A percentile compares a stretch with the other conserved stretches of the same genome.
phyloP scores from a whole-genome alignment of 2,797 vertebrate species.

The Neopelma chrysocephalum region DNA sequence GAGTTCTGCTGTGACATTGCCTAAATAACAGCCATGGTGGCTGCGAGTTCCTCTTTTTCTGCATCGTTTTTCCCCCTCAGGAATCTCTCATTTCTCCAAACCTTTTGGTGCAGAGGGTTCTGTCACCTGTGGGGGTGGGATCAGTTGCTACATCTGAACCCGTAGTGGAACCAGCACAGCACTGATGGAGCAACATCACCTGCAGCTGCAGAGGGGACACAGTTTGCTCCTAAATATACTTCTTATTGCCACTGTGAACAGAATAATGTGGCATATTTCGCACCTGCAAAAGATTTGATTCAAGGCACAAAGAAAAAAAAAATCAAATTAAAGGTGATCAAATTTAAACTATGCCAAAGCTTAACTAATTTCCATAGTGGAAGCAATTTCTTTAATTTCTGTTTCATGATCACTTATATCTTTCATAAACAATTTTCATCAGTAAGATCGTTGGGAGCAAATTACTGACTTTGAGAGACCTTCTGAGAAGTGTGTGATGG shows the following conservation, averaged over 20 bases:
- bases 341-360: neutral
- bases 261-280: neutral
- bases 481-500: neutral
- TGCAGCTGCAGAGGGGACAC: neutral
- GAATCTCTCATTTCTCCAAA: neutral
- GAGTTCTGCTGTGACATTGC: neutral
- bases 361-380: neutral
- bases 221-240: neutral
- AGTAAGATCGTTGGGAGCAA: neutral
- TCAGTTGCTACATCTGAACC: neutral
- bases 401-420: neutral
- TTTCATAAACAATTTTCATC: slow-evolving; percentile 17
- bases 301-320: neutral
- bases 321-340: neutral
- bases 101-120: neutral
- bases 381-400: slow-evolving; percentile 28
- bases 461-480: neutral
- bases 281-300: neutral
- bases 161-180: neutral
- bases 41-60: neutral
- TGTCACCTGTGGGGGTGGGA: neutral
- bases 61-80: neutral
- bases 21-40: accelerated
- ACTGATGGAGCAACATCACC: neutral
- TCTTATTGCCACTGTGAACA: neutral